Evolutionary conservation across 2,113 vertebrate species (phyloP), one percentile per base, ranked within the genome.

Genomic region (Xiphophorus maculatus): DNA sequence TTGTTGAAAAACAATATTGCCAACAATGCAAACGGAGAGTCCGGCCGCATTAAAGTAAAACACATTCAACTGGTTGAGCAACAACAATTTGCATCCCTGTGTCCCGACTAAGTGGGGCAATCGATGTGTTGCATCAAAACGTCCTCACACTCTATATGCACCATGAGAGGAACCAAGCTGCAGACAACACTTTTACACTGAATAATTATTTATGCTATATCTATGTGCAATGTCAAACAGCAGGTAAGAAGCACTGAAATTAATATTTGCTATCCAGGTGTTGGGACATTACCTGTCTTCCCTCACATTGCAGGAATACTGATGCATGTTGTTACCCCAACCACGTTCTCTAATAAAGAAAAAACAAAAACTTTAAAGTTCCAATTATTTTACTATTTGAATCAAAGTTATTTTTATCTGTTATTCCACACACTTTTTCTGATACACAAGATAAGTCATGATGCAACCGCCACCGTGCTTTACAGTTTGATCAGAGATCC

Each of bases 21-120:
- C 42, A 30, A 30, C 3, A 48, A 30, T 19, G 15, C 5, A 60
- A 60, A 70, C 25, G 10, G 29, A 40, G 32, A 63, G 15, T 80
- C 0, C 33, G 80, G 61, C 22, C 27, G n/a, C 14, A 65, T 28
- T 25, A 73, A 86, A 64, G 63, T 42, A 48, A 88, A 76, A 86
- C 60, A 72, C 29, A 77, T 19, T 61, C 61, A 84, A 68, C 62
- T 73, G 63, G 54, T 86, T 82, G 87, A 89, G 86, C 88, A 85
- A 79, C 54, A 91, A 66, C 81, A 68, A 91, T 88, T 86, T 74
- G 62, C 19, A 64, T 82, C 77, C 65, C 12, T 14, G n/a, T 71
- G 63, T 77, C 66, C 61, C 37, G 32, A 69, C 69, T 72, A 63
- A 77, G 44, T 4, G 13, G 66, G 81, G 25, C 69, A 69, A 91